Evolutionary conservation across 2,797 vertebrate species (phyloP).

Genomic region (Acanthurus tractus): DNA sequence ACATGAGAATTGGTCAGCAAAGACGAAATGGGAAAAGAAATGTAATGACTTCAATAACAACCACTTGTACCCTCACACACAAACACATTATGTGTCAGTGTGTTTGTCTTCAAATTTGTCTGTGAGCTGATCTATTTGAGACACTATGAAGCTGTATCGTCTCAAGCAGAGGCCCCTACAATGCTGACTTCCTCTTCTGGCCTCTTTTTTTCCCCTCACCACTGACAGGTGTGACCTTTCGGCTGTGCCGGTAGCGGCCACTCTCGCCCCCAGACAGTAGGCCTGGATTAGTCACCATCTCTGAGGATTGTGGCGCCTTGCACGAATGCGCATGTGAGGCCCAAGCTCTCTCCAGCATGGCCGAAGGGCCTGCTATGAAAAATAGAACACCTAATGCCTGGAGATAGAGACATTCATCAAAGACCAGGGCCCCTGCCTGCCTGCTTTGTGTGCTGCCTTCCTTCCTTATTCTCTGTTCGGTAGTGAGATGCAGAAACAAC

Average conservation of each 20-base stretch:
- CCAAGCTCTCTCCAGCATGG: conserved; percentile 74
- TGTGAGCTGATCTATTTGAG: conserved; percentile 40
- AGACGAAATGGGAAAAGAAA: conserved; percentile 39
- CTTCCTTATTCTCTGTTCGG: conserved; percentile 69
- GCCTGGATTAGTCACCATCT: conserved; percentile 82
- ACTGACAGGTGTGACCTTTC: conserved; percentile 87
- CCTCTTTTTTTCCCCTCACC: conserved; percentile 43
- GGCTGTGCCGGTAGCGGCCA: conserved; percentile 68
- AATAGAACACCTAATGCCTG: conserved; percentile 87
- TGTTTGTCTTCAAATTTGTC: conserved; percentile 10
- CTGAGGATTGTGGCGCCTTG: conserved; percentile 71
- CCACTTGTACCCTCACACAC: neutral
- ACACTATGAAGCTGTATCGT: conserved; percentile 49
- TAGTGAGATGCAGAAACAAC: conserved; percentile 75
- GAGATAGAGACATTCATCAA: conserved; percentile 89
- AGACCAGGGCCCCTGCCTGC: conserved; percentile 67
- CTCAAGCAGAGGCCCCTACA: conserved; percentile 54
- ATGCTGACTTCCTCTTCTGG: conserved; percentile 53
- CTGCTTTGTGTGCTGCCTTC: conserved; percentile 72
- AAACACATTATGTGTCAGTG: neutral
- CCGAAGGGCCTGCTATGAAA: conserved; percentile 82
- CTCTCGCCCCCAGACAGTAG: conserved; percentile 74
- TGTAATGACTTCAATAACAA: conserved; percentile 48
- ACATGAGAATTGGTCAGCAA: neutral
- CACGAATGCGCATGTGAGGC: conserved; percentile 72